phyloP scores from a whole-genome alignment of 2,113 vertebrate genomes.

The Thalassarche chlororhynchos region DNA sequence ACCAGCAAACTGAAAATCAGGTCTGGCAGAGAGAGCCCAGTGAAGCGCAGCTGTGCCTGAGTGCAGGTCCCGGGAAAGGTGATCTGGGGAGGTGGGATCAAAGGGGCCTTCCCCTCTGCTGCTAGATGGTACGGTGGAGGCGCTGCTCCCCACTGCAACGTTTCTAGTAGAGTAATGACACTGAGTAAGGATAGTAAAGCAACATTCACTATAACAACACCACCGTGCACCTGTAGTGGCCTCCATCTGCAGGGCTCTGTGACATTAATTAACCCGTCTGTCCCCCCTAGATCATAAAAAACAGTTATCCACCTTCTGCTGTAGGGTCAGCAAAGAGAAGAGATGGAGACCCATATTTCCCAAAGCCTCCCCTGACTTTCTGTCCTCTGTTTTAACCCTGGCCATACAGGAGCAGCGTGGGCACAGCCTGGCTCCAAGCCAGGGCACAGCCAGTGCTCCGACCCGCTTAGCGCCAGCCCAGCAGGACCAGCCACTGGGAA shows the following conservation, averaged over 20 bases:
- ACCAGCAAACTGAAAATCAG: background rate
- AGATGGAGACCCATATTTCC: background rate
- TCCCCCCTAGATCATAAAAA: background rate
- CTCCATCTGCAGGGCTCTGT: background rate
- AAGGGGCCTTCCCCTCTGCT: background rate
- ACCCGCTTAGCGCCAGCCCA: background rate
- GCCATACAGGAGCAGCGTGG: fast-evolving
- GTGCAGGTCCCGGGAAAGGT: background rate
- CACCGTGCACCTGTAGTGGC: background rate
- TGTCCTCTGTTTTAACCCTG: background rate
- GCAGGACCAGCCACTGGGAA: background rate
- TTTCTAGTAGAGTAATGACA: background rate
- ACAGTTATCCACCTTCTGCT: background rate
- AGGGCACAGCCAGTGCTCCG: background rate
- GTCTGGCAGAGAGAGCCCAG: background rate
- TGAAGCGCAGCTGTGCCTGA: fast-evolving
- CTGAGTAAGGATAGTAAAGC: background rate
- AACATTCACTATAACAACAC: background rate
- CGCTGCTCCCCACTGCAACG: background rate
- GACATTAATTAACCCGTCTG: background rate
- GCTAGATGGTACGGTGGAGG: background rate
- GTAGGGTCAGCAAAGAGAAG: background rate
- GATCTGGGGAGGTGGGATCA: background rate
- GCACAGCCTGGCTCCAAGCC: background rate
- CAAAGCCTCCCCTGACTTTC: background rate